Base-by-base conservation (phyloP, 2,113 vertebrate genomes). In the Myiagra hebetior region DNA sequence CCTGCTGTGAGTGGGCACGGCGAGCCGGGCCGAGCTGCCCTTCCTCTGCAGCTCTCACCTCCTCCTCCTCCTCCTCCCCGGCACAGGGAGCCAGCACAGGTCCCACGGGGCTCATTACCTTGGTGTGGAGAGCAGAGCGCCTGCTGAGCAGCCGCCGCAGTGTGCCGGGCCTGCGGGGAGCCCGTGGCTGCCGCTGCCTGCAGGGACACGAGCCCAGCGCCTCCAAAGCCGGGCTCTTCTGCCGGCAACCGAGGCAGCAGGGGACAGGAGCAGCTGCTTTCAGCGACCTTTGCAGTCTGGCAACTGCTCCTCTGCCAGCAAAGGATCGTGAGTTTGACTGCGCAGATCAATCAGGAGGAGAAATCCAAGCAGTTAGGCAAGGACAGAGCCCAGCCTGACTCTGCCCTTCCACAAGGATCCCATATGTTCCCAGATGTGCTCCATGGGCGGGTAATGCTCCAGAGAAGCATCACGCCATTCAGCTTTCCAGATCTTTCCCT, bases 201-300 rank as follows among this genome's bases (percentile, higher is more conserved):
- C 9, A 2, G 64, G 94, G 86, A 89, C 46, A 81, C 47, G 33
- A 74, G 70, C 67, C 1, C 7, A 81, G 78, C 0, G 8, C 67
- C 74, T 85, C 78, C 60, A 26, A 75, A 97, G 68, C 65, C 53
- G 28, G n/a, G 44, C 57, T 90, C 73, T 81, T 62, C 57, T 79
- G 41, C 64, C 1, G 19, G 64, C 72, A 84, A 19, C 5, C 0
- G 41, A 53, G 78, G 80, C 82, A 94, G 92, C 37, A 37, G 68
- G 59, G 75, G 60, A 95, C 24, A 44, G 85, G 41, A 94, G 82
- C 95, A 98, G 93, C 94, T 97, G 97, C 76, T 96, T 91, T 27
- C 91, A 69, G 52, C 12, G 68, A 96, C 97, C 69, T 79, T 62
- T 96, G 78, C 88, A 93, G 97, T 75, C 92, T 92, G 49, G 44